These are phyloP conservation scores for Hystrix cristata DNA, from an alignment of 2,113 vertebrate genomes.

Conservation along the genomic window DNA sequence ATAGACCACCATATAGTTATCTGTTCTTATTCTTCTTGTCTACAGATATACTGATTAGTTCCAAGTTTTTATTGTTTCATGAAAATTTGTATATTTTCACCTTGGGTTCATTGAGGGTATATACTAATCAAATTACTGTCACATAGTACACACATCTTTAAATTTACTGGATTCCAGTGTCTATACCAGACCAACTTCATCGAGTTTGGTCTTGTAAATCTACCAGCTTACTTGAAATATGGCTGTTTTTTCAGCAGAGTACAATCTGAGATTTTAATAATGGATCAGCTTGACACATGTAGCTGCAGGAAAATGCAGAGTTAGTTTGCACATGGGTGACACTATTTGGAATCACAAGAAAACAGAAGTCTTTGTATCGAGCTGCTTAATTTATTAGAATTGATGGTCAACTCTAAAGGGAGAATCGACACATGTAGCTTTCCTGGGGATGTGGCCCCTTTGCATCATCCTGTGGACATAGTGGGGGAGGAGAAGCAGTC, in stretches of 20 bases:
- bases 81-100: slow-evolving; percentile 9
- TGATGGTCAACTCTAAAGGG: neutral
- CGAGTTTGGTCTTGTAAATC: neutral
- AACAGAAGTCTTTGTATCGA: neutral
- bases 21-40: neutral
- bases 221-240: neutral
- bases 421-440: neutral
- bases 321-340: neutral
- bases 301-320: neutral
- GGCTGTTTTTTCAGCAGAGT: neutral
- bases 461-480: neutral
- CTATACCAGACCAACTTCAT: neutral
- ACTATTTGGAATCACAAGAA: neutral
- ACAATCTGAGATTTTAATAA: slow-evolving; percentile 27
- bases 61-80: neutral
- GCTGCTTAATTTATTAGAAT: neutral
- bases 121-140: neutral
- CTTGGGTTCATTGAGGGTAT: neutral
- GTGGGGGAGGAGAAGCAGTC: neutral
- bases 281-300: neutral
- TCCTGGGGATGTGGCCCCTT: neutral
- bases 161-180: neutral
- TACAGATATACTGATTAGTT: neutral
- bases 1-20: neutral
- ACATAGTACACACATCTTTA: neutral